Evolutionary conservation across 2,113 vertebrate species (phyloP), one percentile per base, ranked within the genome.

Genomic region (Dromas ardeola): DNA sequence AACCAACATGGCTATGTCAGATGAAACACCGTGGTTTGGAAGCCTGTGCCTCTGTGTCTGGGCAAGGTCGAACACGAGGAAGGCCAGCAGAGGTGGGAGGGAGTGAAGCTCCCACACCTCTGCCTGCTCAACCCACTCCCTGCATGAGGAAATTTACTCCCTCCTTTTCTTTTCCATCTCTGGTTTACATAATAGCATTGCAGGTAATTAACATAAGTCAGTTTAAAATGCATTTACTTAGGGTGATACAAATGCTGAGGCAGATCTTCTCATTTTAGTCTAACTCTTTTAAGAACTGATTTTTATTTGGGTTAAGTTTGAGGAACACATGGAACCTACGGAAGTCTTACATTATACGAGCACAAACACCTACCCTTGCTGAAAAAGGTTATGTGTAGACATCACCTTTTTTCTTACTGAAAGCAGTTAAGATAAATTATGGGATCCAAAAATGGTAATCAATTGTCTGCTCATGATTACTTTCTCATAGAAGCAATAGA

Each of bases 381-480:
- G n/a, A 36, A 79, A 90, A 91, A 81, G 23, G 43, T 86, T 61
- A 26, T 32, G 12, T 56, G 36, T 56, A 81, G 47, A 32, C 43
- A 72, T 40, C n/a, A 53, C 25, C 30, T 81, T 80, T 15, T 82
- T 86, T 80, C 61, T 82, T 69, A 29, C 40, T 77, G 42, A 21
- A 89, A 81, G 20, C 25, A 15, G 22, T 87, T 91, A 85, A 94
- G 78, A 94, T 38, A 89, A 91, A 95, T 97, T 91, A 73, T 4
- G 1, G 49, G 45, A 66, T 79, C 47, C 25, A 95, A 80, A 92
- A 95, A 92, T 56, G 47, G 52, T 97, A 98, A 98, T 94, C 94
- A 96, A 15, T 97, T 97, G 89, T 94, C 97, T 91, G 72, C 71
- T 96, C 79, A 43, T 97, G 94, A 98, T 97, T 98, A 91, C 93